phyloP scores from a whole-genome alignment of 2,797 vertebrate genomes.

The Hyperoplus immaculatus region DNA sequence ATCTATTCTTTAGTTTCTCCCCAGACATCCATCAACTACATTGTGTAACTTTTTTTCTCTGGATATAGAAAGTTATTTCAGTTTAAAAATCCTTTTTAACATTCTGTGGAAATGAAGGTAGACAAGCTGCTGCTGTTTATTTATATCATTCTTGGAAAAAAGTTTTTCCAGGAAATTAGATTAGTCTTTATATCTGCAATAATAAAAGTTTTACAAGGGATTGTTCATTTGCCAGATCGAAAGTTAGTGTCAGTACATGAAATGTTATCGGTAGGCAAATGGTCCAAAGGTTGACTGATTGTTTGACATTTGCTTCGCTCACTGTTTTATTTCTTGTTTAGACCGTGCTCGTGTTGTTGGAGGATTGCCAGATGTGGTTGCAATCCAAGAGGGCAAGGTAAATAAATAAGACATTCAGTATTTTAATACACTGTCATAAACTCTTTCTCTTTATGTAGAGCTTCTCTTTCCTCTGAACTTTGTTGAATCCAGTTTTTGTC shows the following conservation, averaged over 20 bases:
- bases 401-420: conserved; percentile 25
- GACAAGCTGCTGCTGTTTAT: background rate
- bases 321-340: conserved; percentile 76
- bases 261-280: conserved; percentile 5
- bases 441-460: background rate
- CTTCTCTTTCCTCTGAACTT: background rate
- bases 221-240: background rate
- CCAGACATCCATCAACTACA: conserved; percentile 24
- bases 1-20: conserved; percentile 59
- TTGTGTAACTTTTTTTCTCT: conserved; percentile 24
- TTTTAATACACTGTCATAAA: background rate
- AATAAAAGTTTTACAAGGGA: background rate
- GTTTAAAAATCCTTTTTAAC: conserved; percentile 15
- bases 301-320: conserved; percentile 24
- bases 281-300: conserved; percentile 7
- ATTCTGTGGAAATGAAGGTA: conserved; percentile 3
- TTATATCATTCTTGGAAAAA: conserved; percentile 10
- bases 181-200: background rate
- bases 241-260: background rate
- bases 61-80: background rate
- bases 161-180: conserved; percentile 8
- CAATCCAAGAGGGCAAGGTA: conserved; percentile 99
- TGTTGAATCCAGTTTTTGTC: conserved; percentile 4
- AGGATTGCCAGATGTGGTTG: conserved; percentile 97
- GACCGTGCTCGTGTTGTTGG: conserved; percentile 97